Evolutionary conservation across 1,140 invertebrate genomes (phyloP).

Genomic region (Caerostris extrusa): DNA sequence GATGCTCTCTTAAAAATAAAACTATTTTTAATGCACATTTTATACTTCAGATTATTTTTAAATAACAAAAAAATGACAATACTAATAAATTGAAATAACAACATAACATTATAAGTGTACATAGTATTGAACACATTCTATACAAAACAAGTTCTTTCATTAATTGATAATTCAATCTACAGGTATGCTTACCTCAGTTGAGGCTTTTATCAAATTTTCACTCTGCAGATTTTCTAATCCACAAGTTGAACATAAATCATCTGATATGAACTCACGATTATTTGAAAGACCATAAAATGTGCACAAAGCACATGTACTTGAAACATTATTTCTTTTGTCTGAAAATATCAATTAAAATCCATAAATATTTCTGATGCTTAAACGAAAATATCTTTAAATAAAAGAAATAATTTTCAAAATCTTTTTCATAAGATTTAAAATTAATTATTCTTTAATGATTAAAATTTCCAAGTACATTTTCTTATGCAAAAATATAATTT

Average conservation of each 20-base stretch:
- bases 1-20: too few relatives aligned
- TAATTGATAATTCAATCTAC: too few relatives aligned
- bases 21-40: too few relatives aligned
- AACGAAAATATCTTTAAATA: not conserved
- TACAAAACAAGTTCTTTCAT: too few relatives aligned
- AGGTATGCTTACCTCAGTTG: not conserved
- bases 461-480: too few relatives aligned
- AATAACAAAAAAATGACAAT: too few relatives aligned
- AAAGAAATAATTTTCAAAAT: not conserved
- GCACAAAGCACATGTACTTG: not conserved
- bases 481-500: too few relatives aligned
- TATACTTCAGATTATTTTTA: not conserved
- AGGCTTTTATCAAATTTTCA: constrained; percentile 14
- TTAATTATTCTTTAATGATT: not conserved
- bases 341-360: not conserved
- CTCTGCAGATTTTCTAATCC: not conserved
- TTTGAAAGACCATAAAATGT: too few relatives aligned
- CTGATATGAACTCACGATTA: not conserved
- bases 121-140: too few relatives aligned
- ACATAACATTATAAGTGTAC: too few relatives aligned
- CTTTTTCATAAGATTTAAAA: not conserved
- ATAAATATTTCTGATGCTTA: not conserved
- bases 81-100: too few relatives aligned
- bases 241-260: constrained; percentile 21
- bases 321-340: not conserved